Conservation (phyloP, 2,888 invertebrate genomes). For the Aphodius sticticus region DNA sequence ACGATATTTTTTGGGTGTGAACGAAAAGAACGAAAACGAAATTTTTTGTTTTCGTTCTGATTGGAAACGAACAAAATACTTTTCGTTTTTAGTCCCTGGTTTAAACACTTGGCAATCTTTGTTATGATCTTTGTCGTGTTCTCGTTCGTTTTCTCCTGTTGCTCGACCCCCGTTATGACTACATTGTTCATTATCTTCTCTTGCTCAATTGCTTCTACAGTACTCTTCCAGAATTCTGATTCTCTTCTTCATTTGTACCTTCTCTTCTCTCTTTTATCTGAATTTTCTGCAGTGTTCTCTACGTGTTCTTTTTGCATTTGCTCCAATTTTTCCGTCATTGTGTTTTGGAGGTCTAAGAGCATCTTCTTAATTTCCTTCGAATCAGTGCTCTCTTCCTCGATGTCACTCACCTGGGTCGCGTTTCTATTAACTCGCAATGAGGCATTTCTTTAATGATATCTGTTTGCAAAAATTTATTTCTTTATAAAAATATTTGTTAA, state of each 20-base stretch:
- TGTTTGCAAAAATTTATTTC: not conserved
- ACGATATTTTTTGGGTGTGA: too few relatives aligned
- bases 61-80: too few relatives aligned
- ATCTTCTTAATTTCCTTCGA: slow-evolving; percentile 12
- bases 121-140: not conserved
- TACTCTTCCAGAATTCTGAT: not conserved
- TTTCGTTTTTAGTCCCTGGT: too few relatives aligned
- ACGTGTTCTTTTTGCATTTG: slow-evolving; percentile 13
- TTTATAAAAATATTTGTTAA: not conserved
- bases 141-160: not conserved
- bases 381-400: not conserved
- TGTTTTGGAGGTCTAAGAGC: not conserved
- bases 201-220: not conserved
- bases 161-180: not conserved
- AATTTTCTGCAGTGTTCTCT: slow-evolving; percentile 6
- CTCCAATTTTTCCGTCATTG: not conserved
- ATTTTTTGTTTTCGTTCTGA: too few relatives aligned
- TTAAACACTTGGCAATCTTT: not conserved
- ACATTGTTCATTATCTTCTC: not conserved
- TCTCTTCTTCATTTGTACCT: not conserved
- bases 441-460: not conserved
- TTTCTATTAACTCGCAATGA: not conserved
- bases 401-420: not conserved
- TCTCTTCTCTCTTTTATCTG: not conserved
- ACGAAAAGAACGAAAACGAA: too few relatives aligned